Conservation (phyloP, 2,888 invertebrate genomes). For the Clivina fossor region DNA sequence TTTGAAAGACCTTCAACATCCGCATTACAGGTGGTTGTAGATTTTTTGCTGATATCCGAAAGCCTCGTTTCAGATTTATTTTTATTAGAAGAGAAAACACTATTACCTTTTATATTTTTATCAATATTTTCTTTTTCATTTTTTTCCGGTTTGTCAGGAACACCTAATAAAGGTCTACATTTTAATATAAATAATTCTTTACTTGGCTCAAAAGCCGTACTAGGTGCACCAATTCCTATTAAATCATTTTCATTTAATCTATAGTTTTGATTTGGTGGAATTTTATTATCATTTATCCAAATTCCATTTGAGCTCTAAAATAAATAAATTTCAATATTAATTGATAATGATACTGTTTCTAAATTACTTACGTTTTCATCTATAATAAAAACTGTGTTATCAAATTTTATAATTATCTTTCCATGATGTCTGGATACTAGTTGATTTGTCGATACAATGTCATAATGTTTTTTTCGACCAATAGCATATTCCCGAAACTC, state of each 20-base stretch:
- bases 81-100: too few species aligned
- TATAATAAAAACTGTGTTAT: slow-evolving; percentile 33
- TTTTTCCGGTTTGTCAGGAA: neutral
- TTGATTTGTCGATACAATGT: slow-evolving; percentile 32
- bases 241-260: slow-evolving; percentile 54
- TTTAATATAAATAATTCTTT: slow-evolving; percentile 54
- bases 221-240: slow-evolving; percentile 58
- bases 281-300: slow-evolving; percentile 56
- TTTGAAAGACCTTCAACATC: too few species aligned
- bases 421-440: slow-evolving; percentile 41
- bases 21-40: too few species aligned
- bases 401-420: slow-evolving; percentile 24
- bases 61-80: too few species aligned
- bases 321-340: slow-evolving; percentile 36
- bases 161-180: too few species aligned
- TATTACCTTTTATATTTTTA: slow-evolving; percentile 48
- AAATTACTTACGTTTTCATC: slow-evolving; percentile 36
- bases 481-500: slow-evolving; percentile 6
- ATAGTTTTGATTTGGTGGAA: slow-evolving; percentile 50
- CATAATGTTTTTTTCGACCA: slow-evolving; percentile 32
- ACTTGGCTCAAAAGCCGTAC: slow-evolving; percentile 48
- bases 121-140: neutral
- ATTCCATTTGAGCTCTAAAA: slow-evolving; percentile 64
- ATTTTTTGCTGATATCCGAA: too few species aligned
- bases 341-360: neutral